These are phyloP conservation scores for Lagenorhynchus albirostris DNA, from an alignment of 2,113 vertebrate genomes.

Conservation along the genomic window DNA sequence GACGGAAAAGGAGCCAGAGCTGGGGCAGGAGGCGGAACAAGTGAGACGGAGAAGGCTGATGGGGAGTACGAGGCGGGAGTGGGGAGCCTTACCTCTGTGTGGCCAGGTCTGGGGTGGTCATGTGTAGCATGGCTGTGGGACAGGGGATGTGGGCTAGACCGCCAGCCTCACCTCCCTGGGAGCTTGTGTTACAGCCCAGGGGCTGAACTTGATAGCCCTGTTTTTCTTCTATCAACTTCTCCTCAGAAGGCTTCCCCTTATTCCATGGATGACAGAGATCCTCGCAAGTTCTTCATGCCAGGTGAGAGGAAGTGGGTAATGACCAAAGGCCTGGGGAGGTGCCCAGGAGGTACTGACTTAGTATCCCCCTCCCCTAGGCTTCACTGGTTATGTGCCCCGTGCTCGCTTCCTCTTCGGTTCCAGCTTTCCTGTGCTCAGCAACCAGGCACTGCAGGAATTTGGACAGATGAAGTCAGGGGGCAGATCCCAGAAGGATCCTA, in stretches of 20 bases:
- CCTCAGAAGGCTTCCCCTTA: slow-evolving; percentile 77
- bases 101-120: background rate
- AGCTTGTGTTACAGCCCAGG: background rate
- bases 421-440: slow-evolving; percentile 80
- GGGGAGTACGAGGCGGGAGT: background rate
- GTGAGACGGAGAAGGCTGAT: background rate
- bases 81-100: no score
- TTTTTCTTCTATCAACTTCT: slow-evolving; percentile 39
- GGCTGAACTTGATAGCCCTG: background rate
- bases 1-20: background rate
- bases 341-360: background rate
- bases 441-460: slow-evolving; percentile 80
- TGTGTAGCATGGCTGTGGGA: background rate
- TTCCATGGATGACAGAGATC: slow-evolving; percentile 82
- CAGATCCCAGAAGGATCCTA: background rate
- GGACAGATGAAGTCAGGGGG: slow-evolving; percentile 49
- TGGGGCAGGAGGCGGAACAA: background rate
- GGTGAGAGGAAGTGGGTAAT: slow-evolving; percentile 73
- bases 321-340: background rate
- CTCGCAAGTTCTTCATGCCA: slow-evolving; percentile 86
- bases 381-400: slow-evolving; percentile 81
- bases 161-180: background rate
- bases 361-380: slow-evolving; percentile 72
- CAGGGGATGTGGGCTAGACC: background rate
- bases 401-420: slow-evolving; percentile 80